These are phyloP conservation scores for Apotomis betuletana DNA, from an alignment of 2,888 invertebrate genomes.

Conservation along the genomic window DNA sequence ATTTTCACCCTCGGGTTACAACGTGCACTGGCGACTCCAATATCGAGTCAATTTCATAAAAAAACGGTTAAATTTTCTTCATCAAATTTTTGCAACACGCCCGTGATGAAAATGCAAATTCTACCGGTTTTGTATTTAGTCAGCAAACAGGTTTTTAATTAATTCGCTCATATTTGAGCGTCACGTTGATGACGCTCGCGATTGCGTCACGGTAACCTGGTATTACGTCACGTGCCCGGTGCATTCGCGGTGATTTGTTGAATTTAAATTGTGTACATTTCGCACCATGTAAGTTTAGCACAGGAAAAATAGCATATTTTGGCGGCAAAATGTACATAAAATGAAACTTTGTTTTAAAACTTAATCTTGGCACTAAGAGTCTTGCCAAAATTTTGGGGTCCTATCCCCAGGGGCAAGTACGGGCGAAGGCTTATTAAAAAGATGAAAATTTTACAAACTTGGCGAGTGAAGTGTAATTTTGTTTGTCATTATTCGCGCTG, in stretches of 20 bases:
- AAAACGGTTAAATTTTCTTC: background rate
- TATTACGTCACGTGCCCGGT: slow-evolving; percentile 6
- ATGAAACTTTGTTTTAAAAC: too few species aligned
- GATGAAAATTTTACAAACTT: too few species aligned
- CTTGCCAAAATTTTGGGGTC: too few species aligned
- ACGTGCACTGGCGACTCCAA: slow-evolving; percentile 1
- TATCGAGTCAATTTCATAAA: slow-evolving; percentile 20
- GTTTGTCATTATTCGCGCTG: too few species aligned
- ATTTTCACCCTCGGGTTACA: background rate
- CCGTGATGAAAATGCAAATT: slow-evolving; percentile 39
- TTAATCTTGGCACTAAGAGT: too few species aligned
- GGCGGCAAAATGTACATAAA: too few species aligned
- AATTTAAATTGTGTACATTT: too few species aligned
- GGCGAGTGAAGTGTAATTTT: too few species aligned
- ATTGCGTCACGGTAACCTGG: slow-evolving; percentile 9
- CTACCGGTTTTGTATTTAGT: slow-evolving; percentile 61
- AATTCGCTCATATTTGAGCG: slow-evolving; percentile 62
- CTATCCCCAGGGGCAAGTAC: too few species aligned
- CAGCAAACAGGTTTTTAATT: slow-evolving; percentile 75
- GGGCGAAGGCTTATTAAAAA: too few species aligned
- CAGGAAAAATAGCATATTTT: too few species aligned
- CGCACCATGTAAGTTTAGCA: background rate
- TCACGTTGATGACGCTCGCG: slow-evolving; percentile 33
- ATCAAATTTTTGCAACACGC: slow-evolving; percentile 19
- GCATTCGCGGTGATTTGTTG: slow-evolving; percentile 7